Base-by-base conservation (phyloP, 2,888 invertebrate species). In the Philonicus albiceps region DNA sequence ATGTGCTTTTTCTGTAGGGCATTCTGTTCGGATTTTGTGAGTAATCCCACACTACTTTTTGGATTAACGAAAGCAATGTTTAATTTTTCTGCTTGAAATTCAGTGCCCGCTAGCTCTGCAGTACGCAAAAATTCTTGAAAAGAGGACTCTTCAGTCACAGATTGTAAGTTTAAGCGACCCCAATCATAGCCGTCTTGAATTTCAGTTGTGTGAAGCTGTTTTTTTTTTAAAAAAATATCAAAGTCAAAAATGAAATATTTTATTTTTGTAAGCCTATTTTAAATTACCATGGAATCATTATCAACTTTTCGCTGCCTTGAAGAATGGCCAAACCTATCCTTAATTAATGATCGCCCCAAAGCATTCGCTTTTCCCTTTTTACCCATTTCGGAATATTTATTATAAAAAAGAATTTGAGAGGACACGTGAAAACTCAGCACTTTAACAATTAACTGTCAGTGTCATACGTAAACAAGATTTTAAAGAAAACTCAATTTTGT, bases 111-210 rank as follows among this genome's bases (percentile, higher is more conserved):
- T 87, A 99, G 93, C 92, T 98, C 96, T 0, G 99, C 99, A 0
- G 97, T 99, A 0, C 97, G 96, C 3, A 99, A 93, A 91, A 99
- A 99, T 90, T 99, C 99, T 93, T 99, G 97, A 87, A 99, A 95
- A 0, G 98, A 97, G n/a, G 96, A 97, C 91, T 98, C 98, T 89
- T 99, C 98, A 0, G 98, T 99, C 0, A 98, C 96, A 0, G 98
- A 98, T 90, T 96, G 96, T 0, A 98, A 93, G 92, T 98, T 98
- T 1, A 98, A 93, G 8, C 97, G 94, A 53, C 96, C 97, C 97
- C 97, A 98, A 87, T 98, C 97, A 89, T 96, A 97, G 3, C 97
- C 98, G 93, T 98, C 98, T 89, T 96, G 95, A 1, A 98, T 93
- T 90, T 98, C 98, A 30, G 96, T 95, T 3, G 97, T 97, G 90